phyloP scores from a whole-genome alignment of 2,113 vertebrate genomes.

The Petrocephalus microphthalmus region DNA sequence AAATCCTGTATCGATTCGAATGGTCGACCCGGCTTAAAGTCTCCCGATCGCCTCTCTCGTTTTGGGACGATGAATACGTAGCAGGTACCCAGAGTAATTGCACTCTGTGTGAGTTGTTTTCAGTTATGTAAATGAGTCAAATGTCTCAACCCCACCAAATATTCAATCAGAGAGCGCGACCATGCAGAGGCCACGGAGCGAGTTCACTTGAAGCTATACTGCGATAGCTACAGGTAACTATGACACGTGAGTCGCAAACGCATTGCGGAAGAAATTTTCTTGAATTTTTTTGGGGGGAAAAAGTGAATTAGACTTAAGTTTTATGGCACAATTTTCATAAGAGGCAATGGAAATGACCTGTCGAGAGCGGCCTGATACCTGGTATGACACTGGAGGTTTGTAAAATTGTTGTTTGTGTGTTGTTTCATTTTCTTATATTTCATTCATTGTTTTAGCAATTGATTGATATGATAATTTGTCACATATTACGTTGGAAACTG shows the following conservation, averaged over 20 bases:
- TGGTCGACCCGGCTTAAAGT: constrained; percentile 17
- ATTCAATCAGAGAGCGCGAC: constrained; percentile 72
- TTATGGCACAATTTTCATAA: background rate
- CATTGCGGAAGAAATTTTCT: background rate
- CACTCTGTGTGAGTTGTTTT: constrained; percentile 36
- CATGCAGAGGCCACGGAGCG: constrained; percentile 52
- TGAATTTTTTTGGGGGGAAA: background rate
- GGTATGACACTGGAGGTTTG: background rate
- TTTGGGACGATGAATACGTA: background rate
- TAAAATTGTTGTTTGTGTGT: background rate
- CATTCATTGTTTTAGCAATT: background rate
- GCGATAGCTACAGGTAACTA: background rate
- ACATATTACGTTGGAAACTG: background rate
- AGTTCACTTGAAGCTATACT: constrained; percentile 47
- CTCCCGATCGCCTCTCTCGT: background rate
- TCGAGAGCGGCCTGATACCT: background rate
- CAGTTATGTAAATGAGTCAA: constrained; percentile 67
- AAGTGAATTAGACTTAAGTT: background rate
- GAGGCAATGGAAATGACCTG: constrained; percentile 6
- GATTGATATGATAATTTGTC: background rate
- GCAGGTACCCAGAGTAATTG: constrained; percentile 56
- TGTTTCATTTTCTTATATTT: background rate
- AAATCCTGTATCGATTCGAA: background rate
- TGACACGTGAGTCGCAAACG: background rate
- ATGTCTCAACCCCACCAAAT: constrained; percentile 71